Evolutionary conservation across 1,140 invertebrate genomes (phyloP), one percentile per base, ranked within the genome.

Genomic region (Bombus affinis): DNA sequence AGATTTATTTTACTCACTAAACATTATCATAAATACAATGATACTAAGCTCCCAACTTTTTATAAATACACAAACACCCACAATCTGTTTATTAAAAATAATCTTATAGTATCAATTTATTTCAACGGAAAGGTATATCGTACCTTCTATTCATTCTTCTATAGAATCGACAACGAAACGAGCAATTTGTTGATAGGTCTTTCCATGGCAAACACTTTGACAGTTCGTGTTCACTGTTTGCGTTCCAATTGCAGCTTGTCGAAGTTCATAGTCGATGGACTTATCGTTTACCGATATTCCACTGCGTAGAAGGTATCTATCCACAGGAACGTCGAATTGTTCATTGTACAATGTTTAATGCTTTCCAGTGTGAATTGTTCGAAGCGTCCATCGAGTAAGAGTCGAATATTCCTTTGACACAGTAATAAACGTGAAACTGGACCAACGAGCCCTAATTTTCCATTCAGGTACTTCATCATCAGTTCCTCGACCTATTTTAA

Each of bases 241-340:
- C 12, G n/a, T 57, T 70, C 8, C 66, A 78, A 83, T 83, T 35
- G 74, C 25, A n/a, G 65, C 39, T 44, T 70, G 59, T 66, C 74
- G n/a, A 68, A 44, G 74, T 47, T 70, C 44, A 77, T 32, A 37
- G 22, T 15, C 44, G 8, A 42, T 6, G 37, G 25, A 77, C n/a
- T 79, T 71, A 84, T 84, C 82, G 75, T 84, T 84, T 84, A 71
- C 78, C 75, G 82, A 84, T 84, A 83, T 70, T 66, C 28, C 62
- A 1, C 25, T 57, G 65, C 18, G 47, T 37, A 28, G 28, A 44
- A 22, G 37, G 8, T 10, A 28, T 53, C 37, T 47, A 22, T 2
- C 2, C 9, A n/a, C 12, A 42, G 4, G 12, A 76, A 32, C 81
- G 42, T 53, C 18, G 59, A 35, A 77, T 44, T 28, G 79, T 68